Conservation (phyloP, 1,140 invertebrate species). For the Streblospio benedicti region DNA sequence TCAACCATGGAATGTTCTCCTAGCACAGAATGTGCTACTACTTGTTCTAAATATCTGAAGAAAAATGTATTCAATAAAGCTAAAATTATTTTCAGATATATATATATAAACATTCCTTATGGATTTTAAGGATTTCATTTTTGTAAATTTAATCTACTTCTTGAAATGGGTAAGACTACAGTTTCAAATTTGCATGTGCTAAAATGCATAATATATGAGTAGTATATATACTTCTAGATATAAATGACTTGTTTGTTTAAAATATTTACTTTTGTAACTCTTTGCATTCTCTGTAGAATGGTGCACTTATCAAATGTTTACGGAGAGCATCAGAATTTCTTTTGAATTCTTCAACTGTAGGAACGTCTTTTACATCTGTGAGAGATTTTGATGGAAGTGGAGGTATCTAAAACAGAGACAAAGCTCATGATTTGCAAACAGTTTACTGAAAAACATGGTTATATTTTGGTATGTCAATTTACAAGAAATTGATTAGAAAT, state of each 20-base stretch:
- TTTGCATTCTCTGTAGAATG: constrained; percentile 46
- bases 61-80: constrained; percentile 1
- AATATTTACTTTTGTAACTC: constrained; percentile 46
- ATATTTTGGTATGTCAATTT: neutral
- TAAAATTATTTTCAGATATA: too few species aligned
- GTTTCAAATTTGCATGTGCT: too few species aligned
- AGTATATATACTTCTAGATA: too few species aligned
- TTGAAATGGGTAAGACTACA: too few species aligned
- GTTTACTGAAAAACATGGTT: neutral
- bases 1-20: constrained; percentile 37
- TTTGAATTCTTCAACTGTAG: too few species aligned
- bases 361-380: constrained; percentile 41
- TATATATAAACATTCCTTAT: too few species aligned
- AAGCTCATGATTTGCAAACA: too few species aligned
- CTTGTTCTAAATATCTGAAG: constrained; percentile 40
- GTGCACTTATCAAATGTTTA: constrained; percentile 44
- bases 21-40: constrained; percentile 39
- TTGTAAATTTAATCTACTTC: too few species aligned
- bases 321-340: constrained; percentile 41
- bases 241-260: too few species aligned
- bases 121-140: too few species aligned
- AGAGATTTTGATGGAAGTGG: constrained; percentile 44
- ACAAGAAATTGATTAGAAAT: too few species aligned
- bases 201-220: too few species aligned
- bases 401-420: constrained; percentile 34